Conservation (phyloP, 2,888 invertebrate species). For the Xestoiulus laeticollis region DNA sequence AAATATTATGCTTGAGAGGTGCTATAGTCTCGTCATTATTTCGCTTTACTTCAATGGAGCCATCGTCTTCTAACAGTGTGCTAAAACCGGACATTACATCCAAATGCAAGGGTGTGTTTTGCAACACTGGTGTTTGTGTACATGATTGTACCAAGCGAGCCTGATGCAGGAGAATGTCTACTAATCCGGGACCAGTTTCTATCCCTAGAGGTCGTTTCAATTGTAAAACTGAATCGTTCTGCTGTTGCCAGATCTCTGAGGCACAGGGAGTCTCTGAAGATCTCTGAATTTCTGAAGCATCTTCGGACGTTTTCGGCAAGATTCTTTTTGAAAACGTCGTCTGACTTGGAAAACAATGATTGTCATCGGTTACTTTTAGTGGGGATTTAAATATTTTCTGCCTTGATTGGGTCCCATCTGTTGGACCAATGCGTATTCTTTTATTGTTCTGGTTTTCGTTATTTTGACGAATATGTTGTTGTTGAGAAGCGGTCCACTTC, state of each 20-base stretch:
- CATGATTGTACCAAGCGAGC: not conserved
- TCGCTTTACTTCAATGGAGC: not conserved
- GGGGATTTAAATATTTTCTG: conserved; percentile 24
- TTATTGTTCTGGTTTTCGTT: not conserved
- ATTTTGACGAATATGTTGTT: not conserved
- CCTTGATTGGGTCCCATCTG: not conserved
- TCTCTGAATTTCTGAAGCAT: not conserved
- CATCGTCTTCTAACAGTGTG: not conserved
- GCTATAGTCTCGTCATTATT: not conserved
- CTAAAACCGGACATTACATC: not conserved
- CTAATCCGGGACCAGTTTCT: not conserved
- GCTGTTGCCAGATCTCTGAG: not conserved
- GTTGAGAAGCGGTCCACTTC: not conserved
- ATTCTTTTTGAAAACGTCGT: not conserved
- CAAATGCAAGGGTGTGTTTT: not conserved
- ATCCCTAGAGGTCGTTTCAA: not conserved
- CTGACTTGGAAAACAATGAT: not conserved
- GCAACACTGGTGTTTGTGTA: not conserved
- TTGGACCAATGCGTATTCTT: not conserved
- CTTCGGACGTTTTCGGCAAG: not conserved
- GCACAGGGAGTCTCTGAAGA: not conserved
- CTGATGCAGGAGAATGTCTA: not conserved
- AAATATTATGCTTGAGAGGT: not conserved
- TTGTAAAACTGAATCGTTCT: not conserved
- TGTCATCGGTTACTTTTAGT: not conserved